A percentile compares a stretch with the other conserved stretches of the same genome.
Evolutionary conservation across 2,888 invertebrate genomes (phyloP).

Genomic region (Metacarcinus magister): DNA sequence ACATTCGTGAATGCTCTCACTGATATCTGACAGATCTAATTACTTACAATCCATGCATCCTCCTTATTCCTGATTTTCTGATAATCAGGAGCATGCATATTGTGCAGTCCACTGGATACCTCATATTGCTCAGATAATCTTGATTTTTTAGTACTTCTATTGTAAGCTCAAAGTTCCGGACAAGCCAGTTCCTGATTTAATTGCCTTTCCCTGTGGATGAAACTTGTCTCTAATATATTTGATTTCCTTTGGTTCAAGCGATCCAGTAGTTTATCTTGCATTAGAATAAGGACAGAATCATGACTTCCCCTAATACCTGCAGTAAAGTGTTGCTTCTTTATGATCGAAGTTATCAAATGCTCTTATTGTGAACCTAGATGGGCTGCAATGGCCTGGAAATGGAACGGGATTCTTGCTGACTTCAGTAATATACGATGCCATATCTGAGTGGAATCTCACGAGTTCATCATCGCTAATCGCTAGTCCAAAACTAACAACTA

Average conservation of each 20-base stretch:
- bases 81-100: conserved; percentile 19
- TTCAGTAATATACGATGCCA: conserved; percentile 51
- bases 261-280: conserved; percentile 44
- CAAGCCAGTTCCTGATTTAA: conserved; percentile 47
- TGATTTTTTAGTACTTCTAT: not conserved
- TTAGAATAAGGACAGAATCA: conserved; percentile 52
- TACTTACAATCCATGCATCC: conserved; percentile 48
- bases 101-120: not conserved
- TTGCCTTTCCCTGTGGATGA: conserved; percentile 22
- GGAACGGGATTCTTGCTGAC: not conserved
- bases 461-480: conserved; percentile 53
- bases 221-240: conserved; percentile 49
- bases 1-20: too few species aligned
- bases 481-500: not conserved
- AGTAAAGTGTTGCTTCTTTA: not conserved
- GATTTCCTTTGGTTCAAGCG: not conserved
- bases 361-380: conserved; percentile 41
- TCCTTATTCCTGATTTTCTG: not conserved
- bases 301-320: not conserved
- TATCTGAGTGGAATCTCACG: not conserved
- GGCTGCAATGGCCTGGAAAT: not conserved
- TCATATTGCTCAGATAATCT: conserved; percentile 31
- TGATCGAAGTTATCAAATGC: conserved; percentile 59
- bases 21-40: too few species aligned
- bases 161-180: not conserved